These are phyloP conservation scores for Agriotes lineatus DNA, from an alignment of 2,888 invertebrate species.

Conservation along the genomic window DNA sequence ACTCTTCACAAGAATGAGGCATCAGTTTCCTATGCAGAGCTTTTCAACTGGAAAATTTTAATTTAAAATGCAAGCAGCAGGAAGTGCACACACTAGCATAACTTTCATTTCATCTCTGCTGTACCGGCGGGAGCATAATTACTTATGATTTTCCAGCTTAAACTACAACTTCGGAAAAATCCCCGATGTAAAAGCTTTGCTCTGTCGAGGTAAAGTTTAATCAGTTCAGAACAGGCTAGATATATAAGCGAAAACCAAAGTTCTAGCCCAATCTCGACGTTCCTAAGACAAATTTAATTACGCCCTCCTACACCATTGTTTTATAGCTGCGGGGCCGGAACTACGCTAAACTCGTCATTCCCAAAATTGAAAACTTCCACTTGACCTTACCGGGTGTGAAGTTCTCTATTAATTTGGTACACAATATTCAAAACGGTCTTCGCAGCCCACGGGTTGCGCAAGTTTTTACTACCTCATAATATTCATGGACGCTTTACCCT, in stretches of 20 bases:
- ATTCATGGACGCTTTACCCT: conserved; percentile 4
- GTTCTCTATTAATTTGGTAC: conserved; percentile 1
- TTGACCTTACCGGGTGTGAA: conserved; percentile 10
- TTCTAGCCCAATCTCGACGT: not conserved
- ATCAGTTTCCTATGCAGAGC: too few relatives aligned
- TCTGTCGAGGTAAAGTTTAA: conserved; percentile 1
- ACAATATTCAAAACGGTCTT: not conserved
- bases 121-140: too few relatives aligned
- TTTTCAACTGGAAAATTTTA: too few relatives aligned
- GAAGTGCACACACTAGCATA: too few relatives aligned
- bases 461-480: conserved; percentile 6
- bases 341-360: conserved; percentile 6
- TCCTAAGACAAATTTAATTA: conserved; percentile 24
- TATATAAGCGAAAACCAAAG: conserved; percentile 9
- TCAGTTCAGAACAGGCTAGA: conserved; percentile 7
- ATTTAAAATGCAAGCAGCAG: too few relatives aligned
- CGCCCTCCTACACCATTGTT: conserved; percentile 13
- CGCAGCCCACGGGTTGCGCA: not conserved
- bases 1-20: too few relatives aligned
- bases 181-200: not conserved
- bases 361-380: conserved; percentile 18
- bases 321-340: conserved; percentile 13
- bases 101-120: too few relatives aligned
- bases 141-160: not conserved
- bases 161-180: too few relatives aligned